A percentile compares a stretch with the other conserved stretches of the same genome.
Conservation (phyloP, 2,888 invertebrate genomes). For the Apamea monoglypha region DNA sequence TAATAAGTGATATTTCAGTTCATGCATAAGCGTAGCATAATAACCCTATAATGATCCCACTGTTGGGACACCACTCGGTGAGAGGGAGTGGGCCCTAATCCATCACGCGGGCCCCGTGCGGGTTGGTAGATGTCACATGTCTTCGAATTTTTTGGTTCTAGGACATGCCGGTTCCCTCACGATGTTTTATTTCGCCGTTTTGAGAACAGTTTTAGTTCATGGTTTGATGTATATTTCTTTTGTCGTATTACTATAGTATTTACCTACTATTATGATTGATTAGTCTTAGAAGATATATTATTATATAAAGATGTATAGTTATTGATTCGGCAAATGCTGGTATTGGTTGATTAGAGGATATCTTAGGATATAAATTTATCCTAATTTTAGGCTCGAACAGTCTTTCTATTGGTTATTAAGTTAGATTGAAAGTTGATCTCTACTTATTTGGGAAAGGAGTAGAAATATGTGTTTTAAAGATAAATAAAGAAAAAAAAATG, state of each 20-base stretch:
- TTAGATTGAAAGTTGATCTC: conserved; percentile 12
- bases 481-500: background rate
- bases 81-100: background rate
- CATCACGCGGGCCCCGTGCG: background rate
- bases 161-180: background rate
- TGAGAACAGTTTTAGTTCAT: background rate
- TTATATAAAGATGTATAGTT: background rate
- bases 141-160: background rate
- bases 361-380: background rate
- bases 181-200: background rate
- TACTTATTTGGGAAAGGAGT: background rate
- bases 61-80: background rate
- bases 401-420: background rate
- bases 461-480: background rate
- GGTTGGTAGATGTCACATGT: background rate
- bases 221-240: conserved; percentile 43
- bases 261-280: conserved; percentile 12
- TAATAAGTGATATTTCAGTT: conserved; percentile 8
- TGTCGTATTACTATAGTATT: conserved; percentile 19
- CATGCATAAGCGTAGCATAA: background rate
- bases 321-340: background rate
- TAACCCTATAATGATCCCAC: background rate
- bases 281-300: conserved; percentile 8
- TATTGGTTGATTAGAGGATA: conserved; percentile 5
- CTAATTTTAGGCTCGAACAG: background rate